Evolutionary conservation across 2,113 vertebrate genomes (phyloP).

Genomic region (Tautogolabrus adspersus): DNA sequence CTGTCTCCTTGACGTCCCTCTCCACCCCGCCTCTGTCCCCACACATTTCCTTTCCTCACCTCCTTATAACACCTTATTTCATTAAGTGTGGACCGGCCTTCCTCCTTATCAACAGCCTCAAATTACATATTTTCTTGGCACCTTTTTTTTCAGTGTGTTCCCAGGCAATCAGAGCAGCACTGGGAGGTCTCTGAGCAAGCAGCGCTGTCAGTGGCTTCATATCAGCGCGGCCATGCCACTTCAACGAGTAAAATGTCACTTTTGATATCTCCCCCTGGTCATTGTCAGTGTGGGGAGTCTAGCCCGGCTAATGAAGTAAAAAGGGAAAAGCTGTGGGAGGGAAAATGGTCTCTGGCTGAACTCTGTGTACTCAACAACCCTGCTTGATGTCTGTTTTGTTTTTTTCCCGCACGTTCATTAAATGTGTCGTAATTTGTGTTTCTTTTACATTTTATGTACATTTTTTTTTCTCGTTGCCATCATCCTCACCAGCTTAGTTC

Average conservation of each 20-base stretch:
- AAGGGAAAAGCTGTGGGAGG: conserved; percentile 56
- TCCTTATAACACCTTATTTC: conserved; percentile 45
- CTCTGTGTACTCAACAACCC: conserved; percentile 2
- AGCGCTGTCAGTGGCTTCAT: conserved; percentile 58
- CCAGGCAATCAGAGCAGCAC: conserved; percentile 61
- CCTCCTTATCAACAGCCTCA: conserved; percentile 49
- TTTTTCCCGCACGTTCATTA: neutral
- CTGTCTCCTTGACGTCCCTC: conserved; percentile 16
- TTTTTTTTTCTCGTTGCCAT: neutral
- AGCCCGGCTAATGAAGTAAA: conserved; percentile 71
- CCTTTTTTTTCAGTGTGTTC: conserved; percentile 54
- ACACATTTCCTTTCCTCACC: conserved; percentile 38
- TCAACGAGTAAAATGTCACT: conserved; percentile 72
- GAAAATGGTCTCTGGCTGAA: conserved; percentile 50
- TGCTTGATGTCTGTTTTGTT: conserved; percentile 17
- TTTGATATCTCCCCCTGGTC: conserved; percentile 72
- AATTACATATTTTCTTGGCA: conserved; percentile 44
- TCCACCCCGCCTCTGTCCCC: conserved; percentile 3
- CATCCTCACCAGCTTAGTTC: conserved; percentile 1
- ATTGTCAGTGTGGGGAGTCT: conserved; percentile 61
- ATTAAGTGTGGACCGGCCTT: conserved; percentile 24
- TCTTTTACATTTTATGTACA: neutral
- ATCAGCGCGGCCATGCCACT: conserved; percentile 64
- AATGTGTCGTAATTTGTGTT: conserved; percentile 7
- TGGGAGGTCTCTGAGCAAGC: conserved; percentile 62